Evolutionary conservation across 1,140 invertebrate genomes (phyloP), one percentile per base, ranked within the genome.

Genomic region (Ceratosolen fusciceps): DNA sequence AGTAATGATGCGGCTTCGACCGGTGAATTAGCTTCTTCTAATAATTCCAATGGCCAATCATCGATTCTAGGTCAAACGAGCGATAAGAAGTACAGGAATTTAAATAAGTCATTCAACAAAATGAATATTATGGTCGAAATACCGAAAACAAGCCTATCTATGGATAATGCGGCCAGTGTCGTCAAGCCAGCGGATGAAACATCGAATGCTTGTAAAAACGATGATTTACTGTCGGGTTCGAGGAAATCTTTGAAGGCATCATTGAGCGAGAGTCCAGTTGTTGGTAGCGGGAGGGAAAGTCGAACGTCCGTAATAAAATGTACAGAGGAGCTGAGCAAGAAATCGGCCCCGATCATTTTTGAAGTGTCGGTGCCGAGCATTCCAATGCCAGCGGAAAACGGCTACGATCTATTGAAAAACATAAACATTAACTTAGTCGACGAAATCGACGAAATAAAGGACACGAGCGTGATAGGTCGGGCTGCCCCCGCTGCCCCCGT

Each of bases 361-460:
- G 52, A 74, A 12, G 37, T 74, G 8, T 62, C 54, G 31, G 3
- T 43, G 16, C 37, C 47, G 62, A 34, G 19, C 31, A 34, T 0
- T 62, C 54, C 7, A 62, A 12, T 2, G 26, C 12, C 39, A 43
- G 24, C 65, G 21, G 12, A 68, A 37, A 5, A 70, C 26, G 10
- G 39, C 43, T 67, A 68, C 21, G 60, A 68, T 65, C 14, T 65
- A 26, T 10, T 75, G 21, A 65, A 75, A 65, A 34, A 62, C 52
- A 62, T 67, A 31, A 75, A 75, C 49, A 65, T 62, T 19, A 62
- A 68, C 54, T 37, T 67, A 52, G 67, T 31, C 10, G 37, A 65
- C 54, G 58, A 73, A 67, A 65, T 79, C 24, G 54, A 70, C 24
- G 52, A 52, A 43, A 54, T 37, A 34, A 47, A 34, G 8, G 21